Conservation (phyloP, 2,888 invertebrate species). For the Chydorus sphaericus region DNA sequence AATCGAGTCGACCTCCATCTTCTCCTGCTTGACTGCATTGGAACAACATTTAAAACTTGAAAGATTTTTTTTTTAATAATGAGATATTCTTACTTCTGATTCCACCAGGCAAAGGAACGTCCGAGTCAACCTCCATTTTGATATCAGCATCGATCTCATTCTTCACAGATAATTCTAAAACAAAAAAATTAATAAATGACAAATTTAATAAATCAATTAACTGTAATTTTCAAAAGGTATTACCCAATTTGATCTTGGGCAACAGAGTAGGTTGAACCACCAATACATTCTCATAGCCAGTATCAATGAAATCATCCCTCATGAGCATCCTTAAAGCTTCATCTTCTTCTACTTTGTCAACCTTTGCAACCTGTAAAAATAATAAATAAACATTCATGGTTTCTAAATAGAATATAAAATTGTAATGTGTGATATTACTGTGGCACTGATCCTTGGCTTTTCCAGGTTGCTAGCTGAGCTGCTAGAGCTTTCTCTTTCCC, state of each 20-base stretch:
- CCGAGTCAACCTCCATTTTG: background rate
- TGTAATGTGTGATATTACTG: background rate
- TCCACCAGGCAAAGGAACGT: background rate
- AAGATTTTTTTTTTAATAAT: background rate
- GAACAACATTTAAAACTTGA: background rate
- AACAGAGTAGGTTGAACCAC: background rate
- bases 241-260: background rate
- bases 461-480: background rate
- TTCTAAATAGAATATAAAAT: background rate
- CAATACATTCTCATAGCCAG: background rate
- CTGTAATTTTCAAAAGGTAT: background rate
- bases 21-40: conserved; percentile 3
- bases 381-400: background rate
- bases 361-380: background rate
- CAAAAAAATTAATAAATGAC: background rate
- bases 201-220: background rate
- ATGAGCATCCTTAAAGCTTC: background rate
- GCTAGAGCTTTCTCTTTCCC: background rate
- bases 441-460: background rate
- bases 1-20: background rate
- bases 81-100: background rate
- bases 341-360: background rate
- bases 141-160: background rate
- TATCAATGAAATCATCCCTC: background rate
- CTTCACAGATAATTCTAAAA: background rate